Conservation (phyloP, 2,113 vertebrate species). For the Pseudopodoces humilis region DNA sequence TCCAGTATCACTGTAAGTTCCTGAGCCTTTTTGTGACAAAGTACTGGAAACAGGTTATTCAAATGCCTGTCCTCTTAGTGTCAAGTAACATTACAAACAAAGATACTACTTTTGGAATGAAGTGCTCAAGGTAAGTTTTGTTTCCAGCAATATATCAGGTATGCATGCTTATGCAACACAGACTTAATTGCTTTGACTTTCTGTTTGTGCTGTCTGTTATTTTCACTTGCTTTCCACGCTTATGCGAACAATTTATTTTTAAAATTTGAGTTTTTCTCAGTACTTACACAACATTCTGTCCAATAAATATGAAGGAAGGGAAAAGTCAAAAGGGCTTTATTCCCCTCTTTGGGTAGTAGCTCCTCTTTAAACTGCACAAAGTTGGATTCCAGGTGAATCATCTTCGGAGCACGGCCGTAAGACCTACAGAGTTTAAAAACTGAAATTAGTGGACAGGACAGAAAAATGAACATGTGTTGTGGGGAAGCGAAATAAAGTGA, state of each 20-base stretch:
- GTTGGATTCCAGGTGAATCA: constrained; percentile 99
- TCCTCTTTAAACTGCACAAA: constrained; percentile 99
- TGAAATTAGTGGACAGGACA: neutral
- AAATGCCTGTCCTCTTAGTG: neutral
- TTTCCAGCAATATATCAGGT: neutral
- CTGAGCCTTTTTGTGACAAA: neutral
- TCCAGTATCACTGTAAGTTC: neutral
- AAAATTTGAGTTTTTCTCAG: neutral
- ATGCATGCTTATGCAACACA: neutral
- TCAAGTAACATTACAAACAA: neutral
- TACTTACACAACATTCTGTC: constrained; percentile 98
- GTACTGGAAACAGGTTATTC: neutral
- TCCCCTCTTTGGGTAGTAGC: constrained; percentile 94
- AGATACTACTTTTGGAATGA: neutral
- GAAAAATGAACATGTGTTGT: neutral
- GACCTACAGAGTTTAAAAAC: constrained; percentile 77
- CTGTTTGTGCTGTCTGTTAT: neutral
- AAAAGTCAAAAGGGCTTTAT: constrained; percentile 96
- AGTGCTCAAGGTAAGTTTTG: neutral
- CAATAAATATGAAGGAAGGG: constrained; percentile 98
- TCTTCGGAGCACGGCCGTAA: constrained; percentile 96
- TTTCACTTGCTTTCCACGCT: neutral
- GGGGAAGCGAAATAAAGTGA: neutral
- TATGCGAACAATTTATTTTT: neutral
- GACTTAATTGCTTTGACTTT: neutral